Evolutionary conservation across 2,888 invertebrate species (phyloP), one percentile per base, ranked within the genome.

Genomic region (Caenorhabditis parvicauda): DNA sequence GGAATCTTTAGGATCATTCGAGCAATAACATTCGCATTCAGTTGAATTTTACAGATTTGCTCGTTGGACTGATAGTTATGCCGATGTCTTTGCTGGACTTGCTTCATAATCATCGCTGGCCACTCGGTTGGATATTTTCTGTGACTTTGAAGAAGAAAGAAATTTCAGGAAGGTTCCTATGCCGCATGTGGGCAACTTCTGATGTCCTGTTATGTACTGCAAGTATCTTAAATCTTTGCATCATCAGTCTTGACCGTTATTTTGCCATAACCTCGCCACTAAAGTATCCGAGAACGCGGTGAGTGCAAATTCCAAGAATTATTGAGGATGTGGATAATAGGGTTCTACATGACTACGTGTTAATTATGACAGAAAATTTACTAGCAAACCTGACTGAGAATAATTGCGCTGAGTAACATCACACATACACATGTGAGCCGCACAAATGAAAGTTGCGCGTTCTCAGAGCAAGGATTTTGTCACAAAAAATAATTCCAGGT

Each of bases 231-330:
- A 81, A 81, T 55, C 67, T 81, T 9, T 81, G 81, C 60, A 75
- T 81, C 24, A 81, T 81, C 49, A 76, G 76, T 24, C 66, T 81
- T 14, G 82, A 82, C 63, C 75, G 82, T 37, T 82, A 83, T 64
- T 80, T 82, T 73, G 80, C 82, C 49, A 83, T 82, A 39, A 82
- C 82, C 38, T 72, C 73, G 43, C 82, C 82, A 32, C 72, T 82
- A 24, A 74, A 77, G 54, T 82, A 83, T 59, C 75, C 79, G 14
- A 56, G 79, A 60, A 80, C 79, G 29, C 76, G 79, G 77, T 76
- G 45, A 41, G 39, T 38, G 3, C 27, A 54, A 25, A 7, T 32
- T 29, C 27, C 19, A 25, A 37, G n/a, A n/a, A n/a, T n/a, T n/a
- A n/a, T n/a, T n/a, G n/a, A n/a, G n/a, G n/a, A n/a, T n/a, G n/a